These are phyloP conservation scores for Oophaga pumilio DNA, from an alignment of 2,113 vertebrate genomes.

Conservation along the genomic window DNA sequence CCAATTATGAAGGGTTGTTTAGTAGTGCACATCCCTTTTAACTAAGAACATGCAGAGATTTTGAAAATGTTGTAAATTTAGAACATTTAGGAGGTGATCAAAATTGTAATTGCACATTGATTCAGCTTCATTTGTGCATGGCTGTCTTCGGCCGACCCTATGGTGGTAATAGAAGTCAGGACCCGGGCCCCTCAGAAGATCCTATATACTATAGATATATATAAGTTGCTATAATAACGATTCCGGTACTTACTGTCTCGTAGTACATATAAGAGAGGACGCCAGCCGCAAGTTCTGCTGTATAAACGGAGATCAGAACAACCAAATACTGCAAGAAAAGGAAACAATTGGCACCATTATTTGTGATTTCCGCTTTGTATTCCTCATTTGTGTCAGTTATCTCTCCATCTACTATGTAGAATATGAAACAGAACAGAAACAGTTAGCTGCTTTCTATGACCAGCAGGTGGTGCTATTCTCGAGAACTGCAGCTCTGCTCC, in stretches of 20 bases:
- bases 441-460: neutral
- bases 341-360: neutral
- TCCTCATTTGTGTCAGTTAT: neutral
- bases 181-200: too few relatives aligned
- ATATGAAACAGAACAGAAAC: neutral
- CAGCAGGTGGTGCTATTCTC: neutral
- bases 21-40: too few relatives aligned
- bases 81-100: too few relatives aligned
- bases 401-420: neutral
- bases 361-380: neutral
- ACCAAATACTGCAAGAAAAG: constrained; percentile 76
- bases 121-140: too few relatives aligned
- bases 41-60: too few relatives aligned
- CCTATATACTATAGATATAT: too few relatives aligned
- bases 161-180: too few relatives aligned
- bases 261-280: constrained; percentile 85
- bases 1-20: too few relatives aligned
- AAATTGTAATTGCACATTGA: too few relatives aligned
- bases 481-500: too few relatives aligned
- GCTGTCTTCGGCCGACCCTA: too few relatives aligned
- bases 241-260: constrained; percentile 75
- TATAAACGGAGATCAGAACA: constrained; percentile 79
- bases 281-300: constrained; percentile 84
- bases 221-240: neutral
- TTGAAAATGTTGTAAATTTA: too few relatives aligned